Evolutionary conservation across 2,797 vertebrate species (phyloP), one percentile per base, ranked within the genome.

Genomic region (Poeciliopsis infans): DNA sequence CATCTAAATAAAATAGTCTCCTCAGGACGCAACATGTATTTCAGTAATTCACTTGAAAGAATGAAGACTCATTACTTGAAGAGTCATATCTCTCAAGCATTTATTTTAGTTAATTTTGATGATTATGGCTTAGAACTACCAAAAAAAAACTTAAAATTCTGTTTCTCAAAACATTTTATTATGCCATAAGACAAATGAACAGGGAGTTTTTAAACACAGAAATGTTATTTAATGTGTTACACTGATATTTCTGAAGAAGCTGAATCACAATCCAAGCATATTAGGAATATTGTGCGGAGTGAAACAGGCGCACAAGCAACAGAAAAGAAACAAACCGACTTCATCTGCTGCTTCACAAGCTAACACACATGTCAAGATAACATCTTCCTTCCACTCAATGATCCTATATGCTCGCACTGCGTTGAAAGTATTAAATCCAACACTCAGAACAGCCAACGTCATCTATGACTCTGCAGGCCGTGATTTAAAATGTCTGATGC

Each of bases 41-140:
- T 43, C 39, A n/a, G 23, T n/a, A 43, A 69, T 28, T 69, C 23
- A n/a, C 23, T 41, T 69, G 10, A 43, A 69, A 41, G 36, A 25
- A 4, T 69, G 23, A 69, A 68, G 33, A 41, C 36, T 69, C 66
- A 43, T 25, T 28, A 69, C 64, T 25, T 1, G 7, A 23, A 25
- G 47, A 20, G 51, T 10, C 25, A 53, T 25, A 25, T 25, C 51
- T 53, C 25, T 53, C 23, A 53, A 53, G 51, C 23, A 10, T 53
- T 53, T 53, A 53, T 53, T 53, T 53, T 23, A 25, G 8, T 53
- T 53, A 53, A 53, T 68, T n/a, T 68, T 68, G 66, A 68, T 68
- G 36, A 68, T 43, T 68, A 41, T n/a, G 66, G 66, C 36, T 68
- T 43, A 43, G 36, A 25, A 23, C 64, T 68, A 68, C 64, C 43